Base-by-base conservation (phyloP, 1,140 invertebrate genomes). In the Brachionus paranguensis region DNA sequence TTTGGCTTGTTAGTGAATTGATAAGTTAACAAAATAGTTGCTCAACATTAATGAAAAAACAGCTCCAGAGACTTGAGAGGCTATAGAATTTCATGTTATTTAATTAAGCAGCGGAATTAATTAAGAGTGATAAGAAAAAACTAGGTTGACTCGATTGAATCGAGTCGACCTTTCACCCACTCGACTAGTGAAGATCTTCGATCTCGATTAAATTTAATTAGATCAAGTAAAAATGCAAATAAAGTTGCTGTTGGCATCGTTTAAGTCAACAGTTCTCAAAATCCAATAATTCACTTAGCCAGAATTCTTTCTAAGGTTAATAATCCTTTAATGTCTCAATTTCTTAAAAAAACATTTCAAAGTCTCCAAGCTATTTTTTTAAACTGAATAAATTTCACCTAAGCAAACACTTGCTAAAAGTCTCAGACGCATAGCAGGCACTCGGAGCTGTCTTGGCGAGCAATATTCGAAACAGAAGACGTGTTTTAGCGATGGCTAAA, bases 161-260 rank as follows among this genome's bases (percentile, higher is more conserved):
- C 5, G 29, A 33, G 29, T 33, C 65, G 65, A 68, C 65, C 65
- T 68, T 68, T 33, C 33, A 33, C 65, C 27, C 65, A 68, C 65
- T 33, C 6, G 33, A 68, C 29, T n/a, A 60, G 20, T 60, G 53
- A 60, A 60, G 53, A 60, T 55, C 8, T 55, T 55, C 64, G 11
- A 12, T 68, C n/a, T 68, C 11, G 64, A 68, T 33, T 33, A 68
- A 41, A 68, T 17, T 68, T 68, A 68, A 68, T 68, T 68, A 68
- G 65, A 68, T 68, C 65, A 68, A 72, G 37, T 43, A 72, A 72
- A 72, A 72, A 72, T 72, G 68, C 68, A 41, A 72, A 72, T 72
- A 41, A 41, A 43, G 17, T 43, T 43, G 27, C 68, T 72, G n/a
- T 72, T 41, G 37, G 68, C 68, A 43, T 72, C 53, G 53, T 60